A percentile compares a stretch with the other conserved stretches of the same genome.
Evolutionary conservation across 2,888 invertebrate species (phyloP).

Genomic region (Beris morrisii): DNA sequence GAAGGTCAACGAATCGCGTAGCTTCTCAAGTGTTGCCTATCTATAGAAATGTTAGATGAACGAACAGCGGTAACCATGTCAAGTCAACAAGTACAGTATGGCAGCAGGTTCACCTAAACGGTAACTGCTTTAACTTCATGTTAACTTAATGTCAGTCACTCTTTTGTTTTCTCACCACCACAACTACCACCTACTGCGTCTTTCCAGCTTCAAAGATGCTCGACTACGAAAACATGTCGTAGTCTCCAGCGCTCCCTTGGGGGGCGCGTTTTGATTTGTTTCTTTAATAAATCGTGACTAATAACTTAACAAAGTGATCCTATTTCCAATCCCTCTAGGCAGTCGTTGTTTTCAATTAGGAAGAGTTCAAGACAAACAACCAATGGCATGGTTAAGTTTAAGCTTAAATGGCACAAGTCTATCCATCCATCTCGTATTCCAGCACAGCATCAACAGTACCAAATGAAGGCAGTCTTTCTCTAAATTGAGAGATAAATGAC

Average conservation of each 20-base stretch:
- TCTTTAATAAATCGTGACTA: constrained; percentile 50
- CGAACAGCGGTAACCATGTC: constrained; percentile 2
- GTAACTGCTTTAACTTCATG: constrained; percentile 32
- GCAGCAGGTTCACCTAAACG: constrained; percentile 28
- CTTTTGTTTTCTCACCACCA: constrained; percentile 32
- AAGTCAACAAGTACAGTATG: constrained; percentile 19
- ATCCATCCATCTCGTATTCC: constrained; percentile 28
- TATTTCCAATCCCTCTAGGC: constrained; percentile 38
- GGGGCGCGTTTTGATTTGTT: constrained; percentile 33
- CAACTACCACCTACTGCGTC: constrained; percentile 35
- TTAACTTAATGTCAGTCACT: constrained; percentile 34
- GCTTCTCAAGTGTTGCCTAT: not conserved
- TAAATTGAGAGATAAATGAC: constrained; percentile 47
- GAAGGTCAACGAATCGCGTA: too few species aligned
- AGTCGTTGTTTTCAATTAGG: constrained; percentile 37
- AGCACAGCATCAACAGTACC: constrained; percentile 17
- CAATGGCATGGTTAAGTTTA: constrained; percentile 3
- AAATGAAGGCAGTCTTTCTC: constrained; percentile 35
- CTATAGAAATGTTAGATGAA: constrained; percentile 29
- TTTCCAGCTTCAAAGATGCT: constrained; percentile 1
- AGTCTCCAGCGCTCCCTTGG: constrained; percentile 28
- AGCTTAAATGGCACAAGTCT: constrained; percentile 22
- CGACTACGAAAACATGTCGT: constrained; percentile 4
- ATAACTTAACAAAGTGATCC: constrained; percentile 50
- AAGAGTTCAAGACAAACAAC: constrained; percentile 24